Percentiles rank a stretch among this genome's conserved stretches.
Evolutionary conservation across 1,140 invertebrate genomes (phyloP).

Genomic region (Fragariocoptes setiger): DNA sequence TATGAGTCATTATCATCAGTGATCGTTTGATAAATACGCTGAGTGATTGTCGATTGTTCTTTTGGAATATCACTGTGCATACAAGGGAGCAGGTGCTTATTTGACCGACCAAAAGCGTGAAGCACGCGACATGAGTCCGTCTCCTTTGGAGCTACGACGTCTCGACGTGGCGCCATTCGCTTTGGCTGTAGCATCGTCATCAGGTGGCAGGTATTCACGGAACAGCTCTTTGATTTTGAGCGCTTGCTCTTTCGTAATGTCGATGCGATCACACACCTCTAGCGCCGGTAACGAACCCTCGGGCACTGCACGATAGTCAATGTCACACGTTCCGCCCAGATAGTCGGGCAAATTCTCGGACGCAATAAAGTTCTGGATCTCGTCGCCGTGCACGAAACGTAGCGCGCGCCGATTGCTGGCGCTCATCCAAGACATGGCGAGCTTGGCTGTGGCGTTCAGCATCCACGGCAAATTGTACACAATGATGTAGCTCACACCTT

Average conservation of each 20-base stretch:
- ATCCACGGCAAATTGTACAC: conserved; percentile 7
- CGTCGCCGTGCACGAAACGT: background rate
- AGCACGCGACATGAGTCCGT: too few relatives aligned
- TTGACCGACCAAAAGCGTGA: too few relatives aligned
- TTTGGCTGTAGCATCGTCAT: background rate
- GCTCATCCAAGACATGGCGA: background rate
- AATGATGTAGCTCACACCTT: conserved; percentile 2
- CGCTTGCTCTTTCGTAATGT: background rate
- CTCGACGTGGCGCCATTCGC: too few relatives aligned
- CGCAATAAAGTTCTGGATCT: background rate
- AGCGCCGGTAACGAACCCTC: background rate
- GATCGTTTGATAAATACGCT: too few relatives aligned
- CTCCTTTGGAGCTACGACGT: too few relatives aligned
- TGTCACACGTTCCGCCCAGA: background rate
- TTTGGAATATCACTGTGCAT: too few relatives aligned
- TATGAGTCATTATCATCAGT: too few relatives aligned
- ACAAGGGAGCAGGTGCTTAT: too few relatives aligned
- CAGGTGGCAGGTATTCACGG: background rate
- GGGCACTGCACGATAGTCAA: background rate
- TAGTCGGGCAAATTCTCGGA: background rate
- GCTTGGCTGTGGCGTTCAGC: conserved; percentile 1
- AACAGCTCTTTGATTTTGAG: background rate
- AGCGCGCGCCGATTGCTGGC: background rate
- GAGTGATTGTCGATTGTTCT: too few relatives aligned
- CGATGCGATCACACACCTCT: background rate